These are phyloP conservation scores for Hedya salicella DNA, from an alignment of 2,888 invertebrate species.

Conservation along the genomic window DNA sequence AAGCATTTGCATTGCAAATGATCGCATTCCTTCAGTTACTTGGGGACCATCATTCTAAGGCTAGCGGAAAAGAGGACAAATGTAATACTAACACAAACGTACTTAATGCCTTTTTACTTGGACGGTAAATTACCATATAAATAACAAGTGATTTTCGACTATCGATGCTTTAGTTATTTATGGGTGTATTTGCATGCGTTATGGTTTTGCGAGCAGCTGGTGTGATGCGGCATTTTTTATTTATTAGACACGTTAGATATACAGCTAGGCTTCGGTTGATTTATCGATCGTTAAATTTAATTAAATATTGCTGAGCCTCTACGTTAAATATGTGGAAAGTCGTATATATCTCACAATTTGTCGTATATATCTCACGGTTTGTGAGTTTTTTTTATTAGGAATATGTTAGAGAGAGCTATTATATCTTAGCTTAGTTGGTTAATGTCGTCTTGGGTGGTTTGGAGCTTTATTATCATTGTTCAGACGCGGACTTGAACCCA, in stretches of 20 bases:
- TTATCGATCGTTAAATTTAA: constrained; percentile 11
- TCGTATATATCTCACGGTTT: too few relatives aligned
- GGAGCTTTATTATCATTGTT: too few relatives aligned
- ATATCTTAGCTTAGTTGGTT: too few relatives aligned
- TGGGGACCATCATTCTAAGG: constrained; percentile 33
- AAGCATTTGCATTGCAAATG: constrained; percentile 78
- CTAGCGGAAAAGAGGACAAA: background rate
- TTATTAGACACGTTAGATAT: constrained; percentile 19
- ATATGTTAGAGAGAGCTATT: too few relatives aligned
- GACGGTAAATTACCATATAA: constrained; percentile 74
- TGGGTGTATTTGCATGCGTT: constrained; percentile 56
- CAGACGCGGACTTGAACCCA: too few relatives aligned
- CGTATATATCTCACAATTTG: background rate
- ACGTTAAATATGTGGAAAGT: background rate
- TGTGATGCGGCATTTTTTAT: constrained; percentile 23
- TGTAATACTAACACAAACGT: background rate
- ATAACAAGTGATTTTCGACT: constrained; percentile 79
- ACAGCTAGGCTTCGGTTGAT: constrained; percentile 14
- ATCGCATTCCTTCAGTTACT: constrained; percentile 75
- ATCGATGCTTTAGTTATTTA: constrained; percentile 70
- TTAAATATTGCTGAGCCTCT: background rate
- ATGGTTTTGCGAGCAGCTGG: constrained; percentile 47
- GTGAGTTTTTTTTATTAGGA: too few relatives aligned
- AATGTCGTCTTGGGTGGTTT: too few relatives aligned
- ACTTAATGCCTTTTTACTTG: constrained; percentile 52